Evolutionary conservation across 1,140 invertebrate species (phyloP).

Genomic region (Ptiloglossa arizonensis): DNA sequence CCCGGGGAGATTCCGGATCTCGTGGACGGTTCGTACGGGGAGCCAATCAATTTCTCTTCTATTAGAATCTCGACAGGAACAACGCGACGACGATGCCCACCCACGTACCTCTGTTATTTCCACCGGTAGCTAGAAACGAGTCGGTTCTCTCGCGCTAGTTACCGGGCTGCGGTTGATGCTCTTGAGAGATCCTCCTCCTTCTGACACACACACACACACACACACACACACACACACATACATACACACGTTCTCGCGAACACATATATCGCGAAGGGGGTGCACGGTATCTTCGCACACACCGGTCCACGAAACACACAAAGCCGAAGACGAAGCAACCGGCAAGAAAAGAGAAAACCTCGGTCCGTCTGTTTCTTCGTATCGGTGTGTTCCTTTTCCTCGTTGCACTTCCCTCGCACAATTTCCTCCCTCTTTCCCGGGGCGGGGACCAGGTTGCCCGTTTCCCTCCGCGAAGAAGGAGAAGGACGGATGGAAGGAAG

Average conservation of each 20-base stretch:
- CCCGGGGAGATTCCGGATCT: neutral
- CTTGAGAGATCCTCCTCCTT: neutral
- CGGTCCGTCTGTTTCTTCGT: neutral
- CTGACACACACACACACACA: too few species aligned
- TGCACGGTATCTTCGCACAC: neutral
- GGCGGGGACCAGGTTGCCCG: too few species aligned
- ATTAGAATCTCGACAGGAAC: neutral
- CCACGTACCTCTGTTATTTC: neutral
- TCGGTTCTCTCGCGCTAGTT: constrained; percentile 9
- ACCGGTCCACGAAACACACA: neutral
- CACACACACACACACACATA: too few species aligned
- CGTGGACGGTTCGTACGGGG: too few species aligned
- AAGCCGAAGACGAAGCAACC: constrained; percentile 24
- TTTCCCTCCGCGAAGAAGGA: constrained; percentile 11
- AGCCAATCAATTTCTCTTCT: neutral
- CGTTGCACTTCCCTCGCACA: constrained; percentile 42
- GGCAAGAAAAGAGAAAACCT: neutral
- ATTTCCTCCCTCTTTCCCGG: constrained; percentile 56
- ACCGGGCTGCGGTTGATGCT: constrained; percentile 26
- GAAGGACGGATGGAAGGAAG: constrained; percentile 46
- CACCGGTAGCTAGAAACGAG: neutral
- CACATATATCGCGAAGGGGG: too few species aligned
- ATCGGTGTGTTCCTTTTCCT: neutral
- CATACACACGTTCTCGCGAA: too few species aligned
- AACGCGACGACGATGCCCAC: neutral